Percentiles rank a stretch among this genome's conserved stretches.
Evolutionary conservation across 2,113 vertebrate genomes (phyloP).

Genomic region (Catagonus wagneri): DNA sequence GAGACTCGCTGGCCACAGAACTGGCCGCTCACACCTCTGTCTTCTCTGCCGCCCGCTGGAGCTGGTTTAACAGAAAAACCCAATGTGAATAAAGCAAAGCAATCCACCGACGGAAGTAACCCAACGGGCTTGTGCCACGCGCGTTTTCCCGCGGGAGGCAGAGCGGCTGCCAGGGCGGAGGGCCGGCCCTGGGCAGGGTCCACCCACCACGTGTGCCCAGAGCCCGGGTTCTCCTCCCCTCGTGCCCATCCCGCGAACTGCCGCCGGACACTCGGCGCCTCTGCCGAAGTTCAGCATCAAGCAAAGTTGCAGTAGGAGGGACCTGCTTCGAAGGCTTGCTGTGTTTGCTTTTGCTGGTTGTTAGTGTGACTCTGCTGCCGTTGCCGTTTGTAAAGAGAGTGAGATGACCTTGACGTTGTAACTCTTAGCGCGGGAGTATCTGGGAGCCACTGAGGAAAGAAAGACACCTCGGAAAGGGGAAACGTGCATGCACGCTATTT

Average conservation of each 20-base stretch:
- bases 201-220: not conserved
- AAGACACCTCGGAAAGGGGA: fast-evolving
- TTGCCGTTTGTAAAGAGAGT: fast-evolving
- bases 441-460: fast-evolving
- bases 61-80: not conserved
- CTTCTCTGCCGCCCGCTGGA: fast-evolving
- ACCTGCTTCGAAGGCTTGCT: too few relatives aligned
- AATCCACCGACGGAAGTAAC: fast-evolving
- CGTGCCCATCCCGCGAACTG: fast-evolving
- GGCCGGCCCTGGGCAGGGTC: not conserved
- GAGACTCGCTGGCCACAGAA: fast-evolving
- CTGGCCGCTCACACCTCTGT: fast-evolving
- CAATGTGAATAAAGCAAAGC: not conserved
- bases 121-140: fast-evolving
- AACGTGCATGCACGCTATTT: fast-evolving
- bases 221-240: fast-evolving
- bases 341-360: fast-evolving
- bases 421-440: fast-evolving
- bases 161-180: too few relatives aligned
- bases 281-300: fast-evolving
- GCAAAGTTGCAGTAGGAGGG: fast-evolving
- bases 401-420: fast-evolving
- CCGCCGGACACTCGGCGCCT: fast-evolving
- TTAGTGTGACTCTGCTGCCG: not conserved
- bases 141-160: fast-evolving